Base-by-base conservation (phyloP, 2,113 vertebrate genomes). In the Cettia cetti region DNA sequence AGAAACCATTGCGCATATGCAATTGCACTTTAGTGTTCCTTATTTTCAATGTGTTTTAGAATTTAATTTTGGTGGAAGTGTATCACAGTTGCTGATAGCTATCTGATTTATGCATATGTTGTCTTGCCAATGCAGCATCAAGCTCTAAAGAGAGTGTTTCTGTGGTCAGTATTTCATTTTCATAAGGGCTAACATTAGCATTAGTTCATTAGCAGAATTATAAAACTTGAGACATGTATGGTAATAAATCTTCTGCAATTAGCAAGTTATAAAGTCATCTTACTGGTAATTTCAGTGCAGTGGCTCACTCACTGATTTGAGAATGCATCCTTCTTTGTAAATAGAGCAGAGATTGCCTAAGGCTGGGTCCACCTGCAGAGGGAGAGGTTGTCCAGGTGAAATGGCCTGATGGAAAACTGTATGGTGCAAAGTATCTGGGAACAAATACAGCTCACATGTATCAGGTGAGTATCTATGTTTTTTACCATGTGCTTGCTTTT, bases 321-420 rank as follows among this genome's bases (percentile, higher is more conserved):
- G 91, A 96, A 96, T 94, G 21, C 31, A 52, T 88, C 59, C 13
- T 74, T 96, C 27, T 95, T 40, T 95, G 78, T 94, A 93, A 80
- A 87, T 40, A 99, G 99, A 99, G 98, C 98, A 98, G 99, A 97
- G 99, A 99, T 86, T 99, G 99, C 96, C 96, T 98, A 87, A 98
- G 97, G 81, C 95, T 99, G 57, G 99, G 99, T 35, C 98, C 99
- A 96, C 99, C 99, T 92, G 98, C 98, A 28, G 98, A 99, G 47
- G 99, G 99, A 87, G 99, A 99, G 97, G 97, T 98, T 53, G 98
- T 99, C 76, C 99, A 99, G 97, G 99, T 99, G 85, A 99, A 99
- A 96, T 99, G 99, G 99, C 98, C 99, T 3, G 99, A 99, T 95
- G 99, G 99, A 91, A 98, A 99, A 89, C 98, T 99, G 93, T 99